phyloP scores from a whole-genome alignment of 2,797 vertebrate species.

The Gambelia wislizenii region DNA sequence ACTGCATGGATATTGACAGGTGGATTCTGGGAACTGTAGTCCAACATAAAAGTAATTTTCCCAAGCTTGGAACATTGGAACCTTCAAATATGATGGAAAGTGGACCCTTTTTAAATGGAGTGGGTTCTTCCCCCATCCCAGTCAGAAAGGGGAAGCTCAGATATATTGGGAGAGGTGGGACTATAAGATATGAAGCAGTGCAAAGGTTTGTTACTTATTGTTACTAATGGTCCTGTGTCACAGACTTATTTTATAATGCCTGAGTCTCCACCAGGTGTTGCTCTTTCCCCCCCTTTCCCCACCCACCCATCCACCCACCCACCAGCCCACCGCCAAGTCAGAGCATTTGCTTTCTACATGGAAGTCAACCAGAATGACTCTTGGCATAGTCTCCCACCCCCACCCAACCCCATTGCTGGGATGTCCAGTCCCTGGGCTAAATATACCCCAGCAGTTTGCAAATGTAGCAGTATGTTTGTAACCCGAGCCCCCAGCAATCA shows the following conservation, averaged over 20 bases:
- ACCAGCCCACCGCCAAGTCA: no score
- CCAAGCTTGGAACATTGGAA: no score
- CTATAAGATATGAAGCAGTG: neutral
- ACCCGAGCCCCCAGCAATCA: constrained; percentile 73
- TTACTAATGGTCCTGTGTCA: neutral
- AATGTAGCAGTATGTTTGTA: constrained; percentile 79
- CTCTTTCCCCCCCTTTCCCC: neutral
- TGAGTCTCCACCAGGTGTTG: neutral
- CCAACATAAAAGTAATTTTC: no score
- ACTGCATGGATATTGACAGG: no score
- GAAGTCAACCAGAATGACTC: constrained; percentile 33
- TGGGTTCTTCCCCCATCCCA: no score
- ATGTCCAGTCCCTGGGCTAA: constrained; percentile 77
- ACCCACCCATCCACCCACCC: neutral
- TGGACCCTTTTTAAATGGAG: neutral
- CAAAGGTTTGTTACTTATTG: no score
- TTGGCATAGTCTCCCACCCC: constrained; percentile 26
- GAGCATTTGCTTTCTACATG: neutral
- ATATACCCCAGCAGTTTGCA: constrained; percentile 81
- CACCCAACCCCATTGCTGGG: constrained; percentile 30
- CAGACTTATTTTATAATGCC: neutral
- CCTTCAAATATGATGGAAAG: neutral
- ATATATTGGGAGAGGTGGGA: neutral
- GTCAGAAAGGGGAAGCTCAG: neutral
- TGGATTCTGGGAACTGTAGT: no score